phyloP scores from a whole-genome alignment of 2,888 invertebrate genomes.

The Pristionchus entomophagus region DNA sequence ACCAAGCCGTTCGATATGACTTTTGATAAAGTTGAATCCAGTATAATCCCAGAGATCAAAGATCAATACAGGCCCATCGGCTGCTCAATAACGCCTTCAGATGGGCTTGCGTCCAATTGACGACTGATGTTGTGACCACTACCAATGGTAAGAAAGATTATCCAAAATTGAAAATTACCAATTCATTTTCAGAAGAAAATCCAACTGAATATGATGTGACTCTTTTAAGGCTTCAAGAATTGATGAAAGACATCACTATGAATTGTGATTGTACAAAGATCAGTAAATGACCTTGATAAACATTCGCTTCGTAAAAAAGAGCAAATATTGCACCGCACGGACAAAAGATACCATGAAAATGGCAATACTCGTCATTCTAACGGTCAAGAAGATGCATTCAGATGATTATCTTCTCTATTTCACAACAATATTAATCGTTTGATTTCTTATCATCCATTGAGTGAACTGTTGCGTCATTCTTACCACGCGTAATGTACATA shows the following conservation, averaged over 20 bases:
- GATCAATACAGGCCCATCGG: background rate
- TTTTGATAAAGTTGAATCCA: background rate
- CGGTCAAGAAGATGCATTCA: too few species aligned
- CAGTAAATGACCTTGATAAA: too few species aligned
- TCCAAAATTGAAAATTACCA: background rate
- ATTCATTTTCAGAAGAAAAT: background rate
- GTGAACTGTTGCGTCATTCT: background rate
- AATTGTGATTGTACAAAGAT: background rate
- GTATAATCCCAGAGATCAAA: background rate
- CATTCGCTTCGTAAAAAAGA: background rate
- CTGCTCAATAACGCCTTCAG: background rate
- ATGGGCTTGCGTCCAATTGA: background rate
- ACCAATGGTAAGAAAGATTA: background rate
- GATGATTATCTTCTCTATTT: background rate
- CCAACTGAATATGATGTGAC: background rate
- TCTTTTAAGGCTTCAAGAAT: background rate
- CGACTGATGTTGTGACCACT: background rate
- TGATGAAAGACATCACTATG: slow-evolving; percentile 6
- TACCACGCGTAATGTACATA: background rate
- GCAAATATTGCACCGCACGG: background rate
- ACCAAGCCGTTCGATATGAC: slow-evolving; percentile 5
- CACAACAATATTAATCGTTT: background rate
- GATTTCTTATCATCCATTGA: background rate
- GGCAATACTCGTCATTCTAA: background rate
- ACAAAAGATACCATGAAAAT: background rate